Percentiles rank a stretch among this genome's conserved stretches.
These are phyloP conservation scores for Eretmocerus hayati DNA, from an alignment of 2,888 invertebrate genomes.

Conservation along the genomic window DNA sequence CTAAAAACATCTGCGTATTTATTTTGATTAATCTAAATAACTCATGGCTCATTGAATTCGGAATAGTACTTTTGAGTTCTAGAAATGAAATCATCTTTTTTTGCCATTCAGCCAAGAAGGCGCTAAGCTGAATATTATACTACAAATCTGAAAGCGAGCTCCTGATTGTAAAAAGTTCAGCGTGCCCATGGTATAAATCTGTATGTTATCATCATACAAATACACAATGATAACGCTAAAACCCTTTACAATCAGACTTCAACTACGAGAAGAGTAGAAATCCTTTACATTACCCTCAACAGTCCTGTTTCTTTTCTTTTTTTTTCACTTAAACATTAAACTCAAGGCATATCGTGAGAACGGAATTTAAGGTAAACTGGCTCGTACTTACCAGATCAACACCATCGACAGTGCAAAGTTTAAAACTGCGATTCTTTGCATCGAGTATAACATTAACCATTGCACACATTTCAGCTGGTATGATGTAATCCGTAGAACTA, in stretches of 20 bases:
- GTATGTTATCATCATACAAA: neutral
- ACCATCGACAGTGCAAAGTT: conserved; percentile 91
- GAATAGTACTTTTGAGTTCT: too few species aligned
- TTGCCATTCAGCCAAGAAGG: too few species aligned
- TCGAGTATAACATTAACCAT: conserved; percentile 99
- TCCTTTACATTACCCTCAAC: conserved; percentile 22
- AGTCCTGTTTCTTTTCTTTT: conserved; percentile 12
- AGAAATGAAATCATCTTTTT: too few species aligned
- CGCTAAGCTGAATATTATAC: too few species aligned
- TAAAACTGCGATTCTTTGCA: conserved; percentile 93
- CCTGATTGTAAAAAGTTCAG: conserved; percentile 9
- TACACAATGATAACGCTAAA: conserved; percentile 8
- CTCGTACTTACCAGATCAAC: conserved; percentile 78
- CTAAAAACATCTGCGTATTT: too few species aligned
- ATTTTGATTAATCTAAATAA: too few species aligned
- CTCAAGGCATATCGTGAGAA: neutral
- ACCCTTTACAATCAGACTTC: conserved; percentile 16
- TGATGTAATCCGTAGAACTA: conserved; percentile 93
- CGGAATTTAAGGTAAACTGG: too few species aligned
- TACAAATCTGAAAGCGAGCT: too few species aligned
- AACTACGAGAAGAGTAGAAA: conserved; percentile 18
- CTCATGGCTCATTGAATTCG: too few species aligned
- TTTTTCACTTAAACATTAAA: neutral
- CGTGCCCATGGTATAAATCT: conserved; percentile 6
- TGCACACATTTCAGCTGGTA: conserved; percentile 96